A percentile compares a stretch with the other conserved stretches of the same genome.
phyloP scores from a whole-genome alignment of 1,140 invertebrate genomes.

The Hylaeus volcanicus region DNA sequence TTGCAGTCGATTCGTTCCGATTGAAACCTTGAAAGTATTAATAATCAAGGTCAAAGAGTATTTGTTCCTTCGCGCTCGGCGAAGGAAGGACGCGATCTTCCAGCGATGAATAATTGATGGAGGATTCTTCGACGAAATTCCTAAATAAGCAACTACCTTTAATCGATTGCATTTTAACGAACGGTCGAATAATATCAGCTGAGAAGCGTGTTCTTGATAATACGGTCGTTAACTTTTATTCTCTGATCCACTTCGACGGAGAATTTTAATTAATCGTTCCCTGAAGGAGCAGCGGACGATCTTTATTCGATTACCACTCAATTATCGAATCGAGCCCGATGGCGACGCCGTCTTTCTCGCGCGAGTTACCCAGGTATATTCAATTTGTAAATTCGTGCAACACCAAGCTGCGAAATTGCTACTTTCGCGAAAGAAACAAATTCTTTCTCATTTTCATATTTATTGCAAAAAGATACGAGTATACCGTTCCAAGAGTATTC shows the following conservation, averaged over 20 bases:
- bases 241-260: too few species aligned
- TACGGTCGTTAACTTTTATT: neutral
- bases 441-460: too few species aligned
- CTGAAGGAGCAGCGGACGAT: neutral
- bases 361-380: neutral
- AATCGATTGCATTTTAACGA: conserved; percentile 6
- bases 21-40: conserved; percentile 20
- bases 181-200: neutral
- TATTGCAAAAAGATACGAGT: too few species aligned
- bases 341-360: neutral
- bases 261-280: neutral
- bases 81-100: neutral
- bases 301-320: neutral
- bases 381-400: neutral
- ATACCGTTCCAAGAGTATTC: too few species aligned
- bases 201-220: neutral
- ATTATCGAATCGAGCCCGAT: neutral
- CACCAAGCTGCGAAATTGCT: too few species aligned
- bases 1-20: neutral
- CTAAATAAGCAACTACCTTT: conserved; percentile 8
- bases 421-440: too few species aligned
- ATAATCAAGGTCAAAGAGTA: conserved; percentile 2
- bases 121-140: neutral
- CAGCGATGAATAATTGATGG: conserved; percentile 22
- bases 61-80: neutral